Conservation (phyloP, 2,113 vertebrate species). For the Carassius carassius region DNA sequence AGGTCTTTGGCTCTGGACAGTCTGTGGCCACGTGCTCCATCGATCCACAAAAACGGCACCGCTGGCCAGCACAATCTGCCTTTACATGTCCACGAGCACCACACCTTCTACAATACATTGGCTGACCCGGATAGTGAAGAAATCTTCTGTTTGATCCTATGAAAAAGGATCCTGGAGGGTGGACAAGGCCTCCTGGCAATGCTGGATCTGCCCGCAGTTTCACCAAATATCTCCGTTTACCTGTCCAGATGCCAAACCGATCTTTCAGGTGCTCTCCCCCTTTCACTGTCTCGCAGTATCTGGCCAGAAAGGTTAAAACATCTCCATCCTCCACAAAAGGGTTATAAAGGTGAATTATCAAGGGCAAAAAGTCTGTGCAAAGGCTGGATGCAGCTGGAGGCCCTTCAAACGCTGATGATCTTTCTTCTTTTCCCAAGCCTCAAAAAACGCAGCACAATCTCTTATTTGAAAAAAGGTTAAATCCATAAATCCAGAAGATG, state of each 20-base stretch:
- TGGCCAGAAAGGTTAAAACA: neutral
- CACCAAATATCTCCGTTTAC: neutral
- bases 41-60: too few species aligned
- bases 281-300: neutral
- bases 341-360: conserved; percentile 2
- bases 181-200: neutral
- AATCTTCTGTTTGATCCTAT: neutral
- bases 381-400: neutral
- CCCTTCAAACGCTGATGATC: neutral
- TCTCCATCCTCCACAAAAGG: neutral
- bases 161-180: neutral
- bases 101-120: too few species aligned
- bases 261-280: neutral
- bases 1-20: too few species aligned
- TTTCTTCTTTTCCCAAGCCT: neutral
- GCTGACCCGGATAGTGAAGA: neutral
- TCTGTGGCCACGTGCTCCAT: too few species aligned
- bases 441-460: neutral
- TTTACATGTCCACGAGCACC: too few species aligned
- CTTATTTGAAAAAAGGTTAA: neutral
- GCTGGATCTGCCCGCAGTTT: neutral
- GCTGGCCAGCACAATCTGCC: too few species aligned
- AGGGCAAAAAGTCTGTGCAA: neutral
- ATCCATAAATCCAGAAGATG: neutral
- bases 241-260: neutral